Base-by-base conservation (phyloP, 2,797 vertebrate species). In the Melopsittacus undulatus region DNA sequence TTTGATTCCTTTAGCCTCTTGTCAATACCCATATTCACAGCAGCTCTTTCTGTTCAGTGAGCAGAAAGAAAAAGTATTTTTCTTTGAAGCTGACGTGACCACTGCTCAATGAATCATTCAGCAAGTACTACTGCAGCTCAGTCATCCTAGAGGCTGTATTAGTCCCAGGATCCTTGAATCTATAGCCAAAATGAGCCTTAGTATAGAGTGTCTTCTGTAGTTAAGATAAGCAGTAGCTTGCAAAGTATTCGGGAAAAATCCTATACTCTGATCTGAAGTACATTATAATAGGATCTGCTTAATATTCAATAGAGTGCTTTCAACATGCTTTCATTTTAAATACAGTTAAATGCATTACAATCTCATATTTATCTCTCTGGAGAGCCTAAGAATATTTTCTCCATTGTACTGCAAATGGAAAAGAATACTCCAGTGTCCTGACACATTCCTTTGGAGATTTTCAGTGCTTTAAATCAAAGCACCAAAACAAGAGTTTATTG, bases 401-500 rank as follows among this genome's bases (percentile, higher is more conserved):
- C 96, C 95, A 95, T 97, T 97, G 96, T 97, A 95, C 94, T 96
- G 88, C 86, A 97, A 97, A 97, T 92, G 89, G 92, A 96, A 97
- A 96, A 96, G 89, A 95, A 95, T 95, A 90, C 93, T 95, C 95
- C 24, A 69, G 90, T 52, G 48, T 90, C 96, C 93, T 57, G 73
- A 92, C 89, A 94, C 87, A 95, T 94, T 96, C 93, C 93, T 93
- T 85, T 64, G 32, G 83, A 93, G 76, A 93, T 94, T 96, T 96
- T 96, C 92, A 92, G 78, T 83, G 89, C 95, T 97, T 97, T 97
- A 96, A 97, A 97, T 97, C 94, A 97, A 95, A 96, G 95, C 75
- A 83, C 84, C 92, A 97, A 97, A 97, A 96, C 95, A 96, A 96
- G 88, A 92, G 84, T 93, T 97, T 97, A 97, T 97, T 97, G 92